Evolutionary conservation across 2,113 vertebrate genomes (phyloP).

Genomic region (Copsychus sechellarum): DNA sequence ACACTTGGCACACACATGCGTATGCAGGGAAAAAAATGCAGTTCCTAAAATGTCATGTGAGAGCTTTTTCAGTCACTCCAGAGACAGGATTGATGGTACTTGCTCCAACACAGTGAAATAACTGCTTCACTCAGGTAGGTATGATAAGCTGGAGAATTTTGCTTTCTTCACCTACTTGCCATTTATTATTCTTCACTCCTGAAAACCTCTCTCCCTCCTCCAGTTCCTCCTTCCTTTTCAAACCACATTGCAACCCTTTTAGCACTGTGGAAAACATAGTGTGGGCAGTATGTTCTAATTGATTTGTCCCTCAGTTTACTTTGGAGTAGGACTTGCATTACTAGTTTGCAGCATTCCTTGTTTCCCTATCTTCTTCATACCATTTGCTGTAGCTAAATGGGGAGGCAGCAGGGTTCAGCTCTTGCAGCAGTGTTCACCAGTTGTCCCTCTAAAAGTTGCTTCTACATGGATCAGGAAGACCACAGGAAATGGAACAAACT

Average conservation of each 20-base stretch:
- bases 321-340: neutral
- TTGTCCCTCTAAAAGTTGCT: neutral
- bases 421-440: neutral
- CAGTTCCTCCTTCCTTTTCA: neutral
- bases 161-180: neutral
- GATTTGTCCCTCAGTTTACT: neutral
- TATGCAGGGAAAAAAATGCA: neutral
- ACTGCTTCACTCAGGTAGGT: neutral
- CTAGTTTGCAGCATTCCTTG: neutral
- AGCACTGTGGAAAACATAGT: neutral
- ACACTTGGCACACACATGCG: neutral
- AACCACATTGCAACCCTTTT: neutral
- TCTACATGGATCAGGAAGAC: neutral
- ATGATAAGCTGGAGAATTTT: neutral
- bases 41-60: conserved; percentile 32
- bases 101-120: neutral
- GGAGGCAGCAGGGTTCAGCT: neutral
- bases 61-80: neutral
- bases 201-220: neutral
- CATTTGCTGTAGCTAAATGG: neutral
- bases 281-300: neutral
- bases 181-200: neutral
- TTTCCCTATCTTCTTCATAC: neutral
- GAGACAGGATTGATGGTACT: neutral
- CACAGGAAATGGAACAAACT: neutral